phyloP scores from a whole-genome alignment of 2,888 invertebrate genomes.

The Notocelia uddmanniana region DNA sequence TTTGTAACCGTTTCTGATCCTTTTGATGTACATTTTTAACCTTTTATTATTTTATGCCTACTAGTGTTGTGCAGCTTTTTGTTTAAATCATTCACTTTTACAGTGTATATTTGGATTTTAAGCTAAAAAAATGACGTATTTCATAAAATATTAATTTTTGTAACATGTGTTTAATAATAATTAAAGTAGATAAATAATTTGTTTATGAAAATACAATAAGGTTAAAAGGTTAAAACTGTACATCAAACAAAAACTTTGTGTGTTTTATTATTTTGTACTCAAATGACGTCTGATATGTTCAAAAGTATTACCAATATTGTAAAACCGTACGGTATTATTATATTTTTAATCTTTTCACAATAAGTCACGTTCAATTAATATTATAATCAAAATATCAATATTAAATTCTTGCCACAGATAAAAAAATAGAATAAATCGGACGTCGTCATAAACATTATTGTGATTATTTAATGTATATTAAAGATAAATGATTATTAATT shows the following conservation, averaged over 20 bases:
- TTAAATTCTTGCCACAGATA: slow-evolving; percentile 19
- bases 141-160: no score
- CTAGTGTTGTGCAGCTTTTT: no score
- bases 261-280: neutral
- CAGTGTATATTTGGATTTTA: no score
- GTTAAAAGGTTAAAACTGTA: slow-evolving; percentile 15
- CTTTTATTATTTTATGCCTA: slow-evolving; percentile 8
- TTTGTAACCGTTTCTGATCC: slow-evolving; percentile 11
- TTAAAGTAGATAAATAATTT: no score
- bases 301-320: neutral
- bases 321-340: neutral
- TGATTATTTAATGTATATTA: slow-evolving; percentile 39
- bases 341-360: neutral
- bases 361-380: neutral
- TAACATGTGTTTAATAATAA: no score
- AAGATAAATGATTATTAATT: slow-evolving; percentile 35
- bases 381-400: neutral
- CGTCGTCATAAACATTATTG: slow-evolving; percentile 14
- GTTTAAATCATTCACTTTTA: no score
- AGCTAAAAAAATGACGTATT: no score
- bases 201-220: neutral
- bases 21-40: slow-evolving; percentile 12
- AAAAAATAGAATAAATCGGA: slow-evolving; percentile 12
- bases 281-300: slow-evolving; percentile 6
- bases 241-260: neutral